Percentiles rank a stretch among this genome's conserved stretches.
Evolutionary conservation across 2,888 invertebrate genomes (phyloP).

Genomic region (Penaeus monodon): DNA sequence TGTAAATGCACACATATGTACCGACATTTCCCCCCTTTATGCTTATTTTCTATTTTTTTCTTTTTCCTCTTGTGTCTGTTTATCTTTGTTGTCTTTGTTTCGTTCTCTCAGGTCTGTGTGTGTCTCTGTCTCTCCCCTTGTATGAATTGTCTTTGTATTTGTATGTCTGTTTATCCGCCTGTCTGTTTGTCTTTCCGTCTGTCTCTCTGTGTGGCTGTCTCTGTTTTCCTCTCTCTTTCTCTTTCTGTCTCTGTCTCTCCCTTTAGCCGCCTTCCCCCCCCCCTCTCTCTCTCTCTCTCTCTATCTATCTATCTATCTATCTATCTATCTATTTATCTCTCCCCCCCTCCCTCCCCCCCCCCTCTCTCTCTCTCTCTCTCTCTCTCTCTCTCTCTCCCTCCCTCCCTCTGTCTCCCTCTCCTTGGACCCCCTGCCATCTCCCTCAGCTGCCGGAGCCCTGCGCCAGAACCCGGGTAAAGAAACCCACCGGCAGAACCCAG

Average conservation of each 20-base stretch:
- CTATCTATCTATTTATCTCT: neutral
- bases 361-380: conserved; percentile 3
- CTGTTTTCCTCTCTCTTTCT: neutral
- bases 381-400: conserved; percentile 13
- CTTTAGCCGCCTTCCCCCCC: neutral
- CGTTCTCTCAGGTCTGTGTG: neutral
- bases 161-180: neutral
- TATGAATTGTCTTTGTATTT: neutral
- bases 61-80: too few relatives aligned
- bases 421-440: neutral
- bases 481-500: neutral
- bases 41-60: too few relatives aligned
- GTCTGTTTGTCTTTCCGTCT: neutral
- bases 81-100: too few relatives aligned
- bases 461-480: neutral
- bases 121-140: neutral
- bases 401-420: neutral
- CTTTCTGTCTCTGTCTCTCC: neutral
- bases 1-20: too few relatives aligned
- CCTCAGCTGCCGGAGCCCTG: conserved; percentile 5
- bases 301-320: conserved; percentile 8
- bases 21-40: too few relatives aligned
- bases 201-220: neutral
- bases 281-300: neutral
- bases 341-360: neutral